Evolutionary conservation across 1,140 invertebrate species (phyloP), one percentile per base, ranked within the genome.

Genomic region (Nasonia vitripennis): DNA sequence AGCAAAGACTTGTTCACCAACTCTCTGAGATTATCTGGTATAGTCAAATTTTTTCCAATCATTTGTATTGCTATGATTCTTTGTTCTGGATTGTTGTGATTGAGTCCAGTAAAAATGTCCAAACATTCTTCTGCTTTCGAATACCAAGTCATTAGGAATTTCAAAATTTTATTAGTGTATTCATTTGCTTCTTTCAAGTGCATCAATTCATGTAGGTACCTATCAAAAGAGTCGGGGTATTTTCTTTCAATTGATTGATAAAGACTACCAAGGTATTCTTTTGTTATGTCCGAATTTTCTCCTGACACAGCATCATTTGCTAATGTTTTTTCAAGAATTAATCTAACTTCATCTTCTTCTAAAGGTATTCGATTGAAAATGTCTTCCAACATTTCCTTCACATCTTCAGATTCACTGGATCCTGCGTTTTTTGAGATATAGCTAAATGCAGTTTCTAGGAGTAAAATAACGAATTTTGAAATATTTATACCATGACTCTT

Each of bases 201-300:
- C 88, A 92, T 92, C 0, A 92, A 31, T 7, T 88, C 89, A 71
- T 92, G 91, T 5, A 93, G 87, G 86, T 90, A 93, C 1, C 94
- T 91, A 87, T 97, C 96, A 88, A 96, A 97, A 37, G 92, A 94
- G 20, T 93, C 91, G 0, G 96, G 95, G 91, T 96, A 96, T 78
- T 95, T 94, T 77, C 88, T 92, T 90, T 96, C 96, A 2, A 96
- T 86, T 89, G 92, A 89, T 91, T 94, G 17, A 94, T 90, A 89
- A 91, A 94, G 20, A 85, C 87, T 17, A 89, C 87, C 83, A 12
- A 93, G 81, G 75, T 91, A 93, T 0, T 88, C 31, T 71, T 89
- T 89, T 0, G 87, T 78, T 7, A 75, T 62, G 2, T 87, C 86
- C 14, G 90, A 83, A 31, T 89, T 86, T 17, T 90, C 78, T 23